Evolutionary conservation across 2,888 invertebrate species (phyloP), one percentile per base, ranked within the genome.

Genomic region (Serrognathus titanus): DNA sequence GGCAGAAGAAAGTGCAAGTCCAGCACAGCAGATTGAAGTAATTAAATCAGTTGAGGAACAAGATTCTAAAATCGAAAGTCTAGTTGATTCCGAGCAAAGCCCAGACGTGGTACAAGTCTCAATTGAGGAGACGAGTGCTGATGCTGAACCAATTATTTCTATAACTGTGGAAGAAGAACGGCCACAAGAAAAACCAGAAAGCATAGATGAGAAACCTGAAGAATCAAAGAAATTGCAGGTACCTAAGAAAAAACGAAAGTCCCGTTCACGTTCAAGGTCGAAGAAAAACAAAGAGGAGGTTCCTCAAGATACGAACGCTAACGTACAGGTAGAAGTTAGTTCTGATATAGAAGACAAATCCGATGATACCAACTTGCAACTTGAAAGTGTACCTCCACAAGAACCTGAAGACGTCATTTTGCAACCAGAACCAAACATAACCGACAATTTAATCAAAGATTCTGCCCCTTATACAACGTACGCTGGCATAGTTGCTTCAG

Each of bases 181-280:
- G 7, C 12, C 20, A 13, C 43, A 51, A 40, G 24, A n/a, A 9
- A n/a, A 51, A 6, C 20, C 12, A 39, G 38, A 51, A 35, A 7
- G 3, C 12, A 7, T 3, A 10, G 39, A 9, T 39, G 39, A 39
- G 10, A 12, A 11, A 12, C 8, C 39, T 11, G 12, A 39, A 39
- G n/a, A 24, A n/a, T 12, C n/a, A 16, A 48, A 24, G 12, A 35
- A 10, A 35, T 24, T 11, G 41, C 38, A 51, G 39, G 79, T 81
- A 45, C 57, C 64, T 4, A 65, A 61, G 45, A 78, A 80, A 70
- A 77, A 73, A 62, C 75, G 80, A 68, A 75, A 80, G 60, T 79
- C 81, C 45, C 79, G 83, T 53, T 85, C 85, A 1, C 76, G 80
- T 48, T 83, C 84, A 10, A 80, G 80, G 57, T 79, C 79, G 45